Conservation (phyloP, 2,113 vertebrate genomes). For the Malurus melanocephalus region DNA sequence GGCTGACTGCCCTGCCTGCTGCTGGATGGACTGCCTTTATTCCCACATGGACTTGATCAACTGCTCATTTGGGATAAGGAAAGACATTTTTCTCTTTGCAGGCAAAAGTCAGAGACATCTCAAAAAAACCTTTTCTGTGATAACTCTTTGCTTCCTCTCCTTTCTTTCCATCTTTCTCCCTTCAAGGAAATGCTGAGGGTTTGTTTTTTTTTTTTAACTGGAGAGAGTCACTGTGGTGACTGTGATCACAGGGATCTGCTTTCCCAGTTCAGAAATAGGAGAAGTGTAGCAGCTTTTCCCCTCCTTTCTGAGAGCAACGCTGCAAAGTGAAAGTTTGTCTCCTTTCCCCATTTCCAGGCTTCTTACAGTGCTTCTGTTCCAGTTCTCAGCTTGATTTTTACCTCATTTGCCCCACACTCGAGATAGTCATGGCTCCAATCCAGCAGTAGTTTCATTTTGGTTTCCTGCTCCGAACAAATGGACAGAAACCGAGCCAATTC, state of each 20-base stretch:
- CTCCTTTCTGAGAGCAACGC: neutral
- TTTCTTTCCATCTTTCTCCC: neutral
- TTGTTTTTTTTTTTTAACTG: neutral
- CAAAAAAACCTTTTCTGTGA: neutral
- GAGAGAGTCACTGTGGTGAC: neutral
- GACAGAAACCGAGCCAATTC: neutral
- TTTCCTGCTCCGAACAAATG: neutral
- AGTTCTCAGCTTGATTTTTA: neutral
- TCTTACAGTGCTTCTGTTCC: neutral
- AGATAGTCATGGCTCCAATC: neutral
- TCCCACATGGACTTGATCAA: neutral
- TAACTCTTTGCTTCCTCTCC: neutral
- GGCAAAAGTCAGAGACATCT: neutral
- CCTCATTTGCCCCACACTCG: neutral
- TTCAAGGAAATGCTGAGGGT: neutral
- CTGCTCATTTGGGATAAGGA: neutral
- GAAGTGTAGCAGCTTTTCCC: neutral
- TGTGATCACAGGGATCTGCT: constrained; percentile 20
- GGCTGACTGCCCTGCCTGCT: neutral
- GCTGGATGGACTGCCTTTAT: neutral
- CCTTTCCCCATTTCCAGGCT: neutral
- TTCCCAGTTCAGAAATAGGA: constrained; percentile 2
- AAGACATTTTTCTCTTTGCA: neutral
- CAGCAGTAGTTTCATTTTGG: neutral
- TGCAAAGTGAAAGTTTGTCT: neutral